These are phyloP conservation scores for Elaphurus davidianus DNA, from an alignment of 2,113 vertebrate species.

Conservation along the genomic window DNA sequence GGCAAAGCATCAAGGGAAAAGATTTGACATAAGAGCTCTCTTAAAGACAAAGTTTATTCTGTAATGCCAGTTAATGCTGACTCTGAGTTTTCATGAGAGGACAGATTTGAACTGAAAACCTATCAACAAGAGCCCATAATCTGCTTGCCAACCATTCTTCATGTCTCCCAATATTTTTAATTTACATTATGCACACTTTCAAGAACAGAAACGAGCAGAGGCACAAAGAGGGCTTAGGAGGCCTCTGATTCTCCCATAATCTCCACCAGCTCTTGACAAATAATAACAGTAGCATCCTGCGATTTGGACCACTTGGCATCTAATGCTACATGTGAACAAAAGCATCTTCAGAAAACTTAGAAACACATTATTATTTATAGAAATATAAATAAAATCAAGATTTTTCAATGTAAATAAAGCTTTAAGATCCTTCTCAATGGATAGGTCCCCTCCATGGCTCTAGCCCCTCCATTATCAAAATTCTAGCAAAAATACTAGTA, in stretches of 20 bases:
- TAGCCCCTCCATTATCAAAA: not conserved
- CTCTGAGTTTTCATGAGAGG: not conserved
- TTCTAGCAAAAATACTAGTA: not conserved
- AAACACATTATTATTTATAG: not conserved
- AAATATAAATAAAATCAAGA: not conserved
- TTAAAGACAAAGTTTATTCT: slow-evolving; percentile 14
- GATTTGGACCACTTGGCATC: not conserved
- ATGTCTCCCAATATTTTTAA: not conserved
- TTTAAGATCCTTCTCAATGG: not conserved
- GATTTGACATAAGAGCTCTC: not conserved
- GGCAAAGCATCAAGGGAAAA: not conserved
- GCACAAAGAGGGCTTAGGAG: not conserved
- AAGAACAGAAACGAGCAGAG: not conserved
- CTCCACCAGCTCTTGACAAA: not conserved
- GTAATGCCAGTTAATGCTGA: not conserved
- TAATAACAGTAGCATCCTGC: not conserved
- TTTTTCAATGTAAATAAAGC: not conserved
- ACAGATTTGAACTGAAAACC: not conserved
- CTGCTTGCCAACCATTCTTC: not conserved
- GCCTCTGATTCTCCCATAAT: not conserved
- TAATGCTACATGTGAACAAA: not conserved
- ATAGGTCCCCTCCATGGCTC: not conserved
- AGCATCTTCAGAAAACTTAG: not conserved
- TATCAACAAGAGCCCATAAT: not conserved
- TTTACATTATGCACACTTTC: not conserved